Base-by-base conservation (phyloP, 2,888 invertebrate species). In the Hetaerina titia region DNA sequence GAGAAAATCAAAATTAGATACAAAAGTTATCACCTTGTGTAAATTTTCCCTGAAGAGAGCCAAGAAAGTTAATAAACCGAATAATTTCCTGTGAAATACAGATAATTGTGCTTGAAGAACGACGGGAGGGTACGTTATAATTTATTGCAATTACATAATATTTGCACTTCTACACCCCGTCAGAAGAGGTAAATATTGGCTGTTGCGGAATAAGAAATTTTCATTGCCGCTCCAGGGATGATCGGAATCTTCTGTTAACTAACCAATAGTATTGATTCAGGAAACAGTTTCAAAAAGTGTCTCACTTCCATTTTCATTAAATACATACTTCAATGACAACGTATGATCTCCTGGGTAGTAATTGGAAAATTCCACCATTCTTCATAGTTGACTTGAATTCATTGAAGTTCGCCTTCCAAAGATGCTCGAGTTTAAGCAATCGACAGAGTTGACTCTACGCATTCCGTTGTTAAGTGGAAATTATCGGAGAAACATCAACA, bases 401-500 rank as follows among this genome's bases (percentile, higher is more conserved):
- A 81, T 31, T 81, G 81, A 81, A 81, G 25, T 81, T 81, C 5
- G 31, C 25, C 81, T 81, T 81, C 81, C 81, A 31, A 81, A 81
- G 81, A 81, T 81, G 11, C 81, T 31, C 81, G 25, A 81, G 31
- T 81, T 81, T 11, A 81, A 81, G 81, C 81, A 81, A 81, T 81
- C 81, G 81, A n/a, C 81, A 7, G 81, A 31, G 81, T 81, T 81
- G 81, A 81, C 81, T 81, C 81, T 13, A 31, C 81, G 13, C 81
- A 81, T 81, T 81, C 81, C 81, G 1, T 81, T 81, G 81, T 81
- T 81, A 81, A 81, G 81, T 81, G 81, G 81, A 81, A 81, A 31
- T 81, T 81, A 81, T 81, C 81, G 81, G 81, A 81, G 81, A 81
- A 81, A 22, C 81, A 81, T 81, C 81, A 81, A 31, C 81, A 81